phyloP scores from a whole-genome alignment of 2,113 vertebrate genomes.

The Sylvietta virens region DNA sequence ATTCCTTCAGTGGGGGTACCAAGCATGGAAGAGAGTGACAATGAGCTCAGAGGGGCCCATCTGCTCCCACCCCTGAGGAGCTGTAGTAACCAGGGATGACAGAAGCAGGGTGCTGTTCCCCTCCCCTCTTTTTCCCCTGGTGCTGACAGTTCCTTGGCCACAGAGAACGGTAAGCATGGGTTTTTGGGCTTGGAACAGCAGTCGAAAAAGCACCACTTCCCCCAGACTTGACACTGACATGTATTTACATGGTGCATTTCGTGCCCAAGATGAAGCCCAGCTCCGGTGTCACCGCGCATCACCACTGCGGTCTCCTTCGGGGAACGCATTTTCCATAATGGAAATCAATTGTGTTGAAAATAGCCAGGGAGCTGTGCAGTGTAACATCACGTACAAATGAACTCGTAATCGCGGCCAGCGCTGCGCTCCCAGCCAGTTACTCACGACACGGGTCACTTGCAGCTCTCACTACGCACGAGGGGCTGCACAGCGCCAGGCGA shows the following conservation, averaged over 20 bases:
- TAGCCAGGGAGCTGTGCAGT: accelerated
- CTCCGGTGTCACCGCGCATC: accelerated
- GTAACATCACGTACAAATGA: neutral
- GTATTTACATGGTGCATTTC: accelerated
- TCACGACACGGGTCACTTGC: neutral
- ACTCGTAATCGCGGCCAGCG: accelerated
- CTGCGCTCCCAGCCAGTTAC: accelerated
- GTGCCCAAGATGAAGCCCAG: accelerated
- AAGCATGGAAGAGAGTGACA: accelerated
- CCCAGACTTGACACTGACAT: neutral
- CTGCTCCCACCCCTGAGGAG: neutral
- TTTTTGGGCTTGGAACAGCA: neutral
- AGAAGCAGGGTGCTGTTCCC: accelerated
- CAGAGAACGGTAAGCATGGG: accelerated
- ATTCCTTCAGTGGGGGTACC: accelerated
- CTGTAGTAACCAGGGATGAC: too few relatives aligned
- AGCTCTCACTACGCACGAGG: accelerated
- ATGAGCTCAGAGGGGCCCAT: accelerated
- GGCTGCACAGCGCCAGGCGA: accelerated
- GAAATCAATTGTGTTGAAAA: neutral
- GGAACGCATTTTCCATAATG: neutral
- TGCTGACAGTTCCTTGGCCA: neutral
- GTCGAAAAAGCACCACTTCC: neutral
- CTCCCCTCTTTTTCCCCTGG: neutral
- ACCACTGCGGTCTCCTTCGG: accelerated